Percentiles rank a stretch among this genome's conserved stretches.
These are phyloP conservation scores for Conistra vaccinii DNA, from an alignment of 2,888 invertebrate genomes.

Conservation along the genomic window DNA sequence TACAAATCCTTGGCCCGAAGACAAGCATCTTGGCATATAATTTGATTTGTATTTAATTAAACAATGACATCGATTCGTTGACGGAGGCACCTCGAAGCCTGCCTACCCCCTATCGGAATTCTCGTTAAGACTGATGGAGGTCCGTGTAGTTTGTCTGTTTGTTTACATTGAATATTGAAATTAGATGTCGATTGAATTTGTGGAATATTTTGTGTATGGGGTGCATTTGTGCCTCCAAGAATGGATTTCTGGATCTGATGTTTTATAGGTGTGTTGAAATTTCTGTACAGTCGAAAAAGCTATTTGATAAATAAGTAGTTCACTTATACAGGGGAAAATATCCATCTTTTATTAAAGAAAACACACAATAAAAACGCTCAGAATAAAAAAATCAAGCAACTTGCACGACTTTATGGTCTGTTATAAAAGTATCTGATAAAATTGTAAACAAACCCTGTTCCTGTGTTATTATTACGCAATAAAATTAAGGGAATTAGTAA, in stretches of 20 bases:
- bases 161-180: constrained; percentile 57
- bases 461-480: too few species aligned
- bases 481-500: too few species aligned
- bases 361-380: too few species aligned
- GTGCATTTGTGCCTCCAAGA: not conserved
- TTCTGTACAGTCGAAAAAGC: not conserved
- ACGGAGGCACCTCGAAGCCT: constrained; percentile 67
- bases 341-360: not conserved
- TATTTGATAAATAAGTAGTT: not conserved
- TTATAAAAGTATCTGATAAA: not conserved
- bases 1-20: constrained; percentile 63
- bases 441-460: too few species aligned
- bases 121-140: constrained; percentile 72
- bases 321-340: not conserved
- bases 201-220: constrained; percentile 21
- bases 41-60: constrained; percentile 89
- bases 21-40: constrained; percentile 81
- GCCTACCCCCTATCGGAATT: constrained; percentile 70
- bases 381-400: too few species aligned
- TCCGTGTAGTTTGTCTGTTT: constrained; percentile 67
- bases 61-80: constrained; percentile 82
- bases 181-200: constrained; percentile 40
- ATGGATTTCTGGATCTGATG: not conserved
- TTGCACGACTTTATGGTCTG: too few species aligned
- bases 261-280: not conserved